These are phyloP conservation scores for Saimiri boliviensis DNA, from an alignment of 2,113 vertebrate species.

Conservation along the genomic window DNA sequence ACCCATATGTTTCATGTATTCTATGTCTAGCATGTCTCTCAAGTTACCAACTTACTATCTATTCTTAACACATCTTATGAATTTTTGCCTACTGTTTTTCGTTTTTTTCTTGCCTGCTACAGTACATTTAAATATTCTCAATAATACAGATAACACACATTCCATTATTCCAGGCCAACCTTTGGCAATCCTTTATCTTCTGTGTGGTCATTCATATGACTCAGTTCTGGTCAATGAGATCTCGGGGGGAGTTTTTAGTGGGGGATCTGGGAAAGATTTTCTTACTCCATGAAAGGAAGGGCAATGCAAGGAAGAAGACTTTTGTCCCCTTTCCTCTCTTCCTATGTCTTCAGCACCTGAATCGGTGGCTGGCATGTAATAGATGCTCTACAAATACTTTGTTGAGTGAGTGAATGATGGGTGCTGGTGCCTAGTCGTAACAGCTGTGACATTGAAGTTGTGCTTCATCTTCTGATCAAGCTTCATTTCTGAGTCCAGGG, in stretches of 20 bases:
- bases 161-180: neutral
- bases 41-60: neutral
- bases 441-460: neutral
- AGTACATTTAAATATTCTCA: neutral
- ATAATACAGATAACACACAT: neutral
- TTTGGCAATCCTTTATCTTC: neutral
- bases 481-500: neutral
- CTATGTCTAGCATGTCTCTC: neutral
- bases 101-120: conserved; percentile 15
- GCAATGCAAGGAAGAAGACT: neutral
- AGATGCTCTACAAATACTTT: neutral
- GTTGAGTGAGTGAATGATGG: neutral
- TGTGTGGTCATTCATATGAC: neutral
- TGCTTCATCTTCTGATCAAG: neutral
- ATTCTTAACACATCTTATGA: neutral
- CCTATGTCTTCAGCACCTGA: neutral
- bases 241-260: neutral
- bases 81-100: neutral
- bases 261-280: neutral
- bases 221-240: neutral
- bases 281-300: neutral
- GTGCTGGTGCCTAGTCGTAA: neutral
- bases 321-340: neutral
- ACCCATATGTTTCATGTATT: conserved; percentile 13
- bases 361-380: neutral